Evolutionary conservation across 2,797 vertebrate species (phyloP), one percentile per base, ranked within the genome.

Genomic region (Allobates femoralis): DNA sequence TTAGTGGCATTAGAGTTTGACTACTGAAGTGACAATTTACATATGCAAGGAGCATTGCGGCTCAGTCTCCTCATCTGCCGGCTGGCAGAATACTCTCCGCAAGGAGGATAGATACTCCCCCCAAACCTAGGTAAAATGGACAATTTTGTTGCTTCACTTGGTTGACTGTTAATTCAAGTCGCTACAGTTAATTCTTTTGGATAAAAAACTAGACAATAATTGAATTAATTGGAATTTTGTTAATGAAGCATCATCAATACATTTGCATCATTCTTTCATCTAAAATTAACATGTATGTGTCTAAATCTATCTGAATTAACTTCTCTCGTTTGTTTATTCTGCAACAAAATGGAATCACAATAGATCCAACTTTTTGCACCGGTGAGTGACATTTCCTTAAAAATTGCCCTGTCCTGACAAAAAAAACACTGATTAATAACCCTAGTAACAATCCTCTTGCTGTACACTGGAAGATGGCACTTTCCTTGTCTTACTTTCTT

Each of bases 351-450:
- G 97, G 98, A 97, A 96, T 96, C 95, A 92, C 96, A 97, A 96
- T 99, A 99, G 98, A 99, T 99, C 96, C 98, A 99, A 96, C 98
- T 99, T 94, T 99, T 99, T 99, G 98, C 98, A 94, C 98, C 98
- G 98, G 98, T 99, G 97, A 99, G 98, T 99, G 95, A 94, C 91
- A 92, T 94, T 95, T 95, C 93, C 91, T 94, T 93, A 90, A 93
- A 94, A 91, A 94, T 94, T 94, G 92, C 91, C 92, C 91, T 94
- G 93, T 93, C 89, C 85, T 95, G 91, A 92, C 93, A 90, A 91
- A 89, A 60, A 37, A 2, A 62, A 91, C 89, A 91, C 88, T 66
- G 1, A 30, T 19, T 19, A 37, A 37, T 37, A 64, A 66, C 11
- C 26, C 50, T 21, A 34, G 28, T 56, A 77, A 23, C 4, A 81